Conservation (phyloP, 2,888 invertebrate genomes). For the Acholoe squamosa region DNA sequence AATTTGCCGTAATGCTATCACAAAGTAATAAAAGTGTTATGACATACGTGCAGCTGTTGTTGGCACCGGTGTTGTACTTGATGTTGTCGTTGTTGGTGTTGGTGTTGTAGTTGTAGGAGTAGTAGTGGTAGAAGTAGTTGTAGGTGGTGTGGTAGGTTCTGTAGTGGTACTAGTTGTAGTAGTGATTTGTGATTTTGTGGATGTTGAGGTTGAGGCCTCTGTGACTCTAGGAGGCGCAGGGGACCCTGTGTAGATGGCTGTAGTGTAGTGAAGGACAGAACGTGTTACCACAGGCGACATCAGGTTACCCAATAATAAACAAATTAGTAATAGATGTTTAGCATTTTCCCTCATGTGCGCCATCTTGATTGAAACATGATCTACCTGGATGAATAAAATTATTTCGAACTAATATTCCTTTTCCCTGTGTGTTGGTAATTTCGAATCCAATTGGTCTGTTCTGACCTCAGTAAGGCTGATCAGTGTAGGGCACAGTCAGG, state of each 20-base stretch:
- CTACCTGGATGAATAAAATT: too few species aligned
- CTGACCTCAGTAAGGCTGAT: too few species aligned
- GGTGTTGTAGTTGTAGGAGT: not conserved
- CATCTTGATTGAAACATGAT: too few species aligned
- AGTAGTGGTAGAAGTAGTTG: not conserved
- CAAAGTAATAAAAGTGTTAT: too few species aligned
- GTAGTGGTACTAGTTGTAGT: not conserved
- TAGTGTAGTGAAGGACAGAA: not conserved
- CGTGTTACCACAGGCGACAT: constrained; percentile 2
- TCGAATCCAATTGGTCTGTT: too few species aligned
- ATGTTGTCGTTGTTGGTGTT: not conserved
- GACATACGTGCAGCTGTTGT: constrained; percentile 14
- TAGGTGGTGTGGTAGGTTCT: not conserved
- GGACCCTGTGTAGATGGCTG: constrained; percentile 8
- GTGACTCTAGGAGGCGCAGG: not conserved
- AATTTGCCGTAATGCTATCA: too few species aligned
- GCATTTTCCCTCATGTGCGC: not conserved
- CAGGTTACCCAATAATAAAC: not conserved
- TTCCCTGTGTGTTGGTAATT: too few species aligned
- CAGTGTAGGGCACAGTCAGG: too few species aligned
- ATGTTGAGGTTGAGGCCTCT: not conserved
- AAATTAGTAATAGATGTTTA: too few species aligned
- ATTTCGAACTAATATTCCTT: too few species aligned
- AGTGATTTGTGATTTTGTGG: not conserved
- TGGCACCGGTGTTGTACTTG: not conserved